A percentile compares a stretch with the other conserved stretches of the same genome.
Conservation (phyloP, 2,888 invertebrate species). For the Vannuccia rotundouncinata region DNA sequence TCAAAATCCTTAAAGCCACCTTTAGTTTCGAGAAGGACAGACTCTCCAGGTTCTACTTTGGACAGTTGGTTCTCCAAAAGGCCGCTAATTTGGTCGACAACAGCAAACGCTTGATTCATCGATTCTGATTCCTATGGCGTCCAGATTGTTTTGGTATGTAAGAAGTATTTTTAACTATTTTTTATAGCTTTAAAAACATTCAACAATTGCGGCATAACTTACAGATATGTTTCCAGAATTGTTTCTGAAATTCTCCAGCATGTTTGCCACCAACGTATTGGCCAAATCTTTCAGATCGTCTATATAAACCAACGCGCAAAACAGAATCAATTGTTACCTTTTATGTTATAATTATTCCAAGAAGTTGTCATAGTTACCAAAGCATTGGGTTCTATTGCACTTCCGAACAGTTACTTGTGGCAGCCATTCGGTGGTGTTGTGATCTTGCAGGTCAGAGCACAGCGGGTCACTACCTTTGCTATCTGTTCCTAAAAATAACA, state of each 20-base stretch:
- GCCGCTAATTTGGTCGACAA: slow-evolving; percentile 23
- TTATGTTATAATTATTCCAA: neutral
- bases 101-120: slow-evolving; percentile 18
- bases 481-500: too few species aligned
- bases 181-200: neutral
- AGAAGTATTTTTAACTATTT: neutral
- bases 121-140: slow-evolving; percentile 15
- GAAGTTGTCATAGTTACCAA: neutral
- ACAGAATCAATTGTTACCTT: too few species aligned
- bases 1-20: neutral
- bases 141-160: neutral
- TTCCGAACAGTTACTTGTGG: neutral
- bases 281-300: neutral
- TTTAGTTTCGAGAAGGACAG: slow-evolving; percentile 12
- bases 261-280: neutral
- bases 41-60: neutral
- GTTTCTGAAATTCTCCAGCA: neutral
- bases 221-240: slow-evolving; percentile 5
- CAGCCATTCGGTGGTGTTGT: neutral
- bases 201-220: too few species aligned
- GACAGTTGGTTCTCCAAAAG: slow-evolving; percentile 1
- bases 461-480: too few species aligned
- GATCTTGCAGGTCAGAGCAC: neutral
- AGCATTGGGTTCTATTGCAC: slow-evolving; percentile 4
- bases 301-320: neutral